Conservation (phyloP, 2,113 vertebrate genomes). For the Willisornis vidua region DNA sequence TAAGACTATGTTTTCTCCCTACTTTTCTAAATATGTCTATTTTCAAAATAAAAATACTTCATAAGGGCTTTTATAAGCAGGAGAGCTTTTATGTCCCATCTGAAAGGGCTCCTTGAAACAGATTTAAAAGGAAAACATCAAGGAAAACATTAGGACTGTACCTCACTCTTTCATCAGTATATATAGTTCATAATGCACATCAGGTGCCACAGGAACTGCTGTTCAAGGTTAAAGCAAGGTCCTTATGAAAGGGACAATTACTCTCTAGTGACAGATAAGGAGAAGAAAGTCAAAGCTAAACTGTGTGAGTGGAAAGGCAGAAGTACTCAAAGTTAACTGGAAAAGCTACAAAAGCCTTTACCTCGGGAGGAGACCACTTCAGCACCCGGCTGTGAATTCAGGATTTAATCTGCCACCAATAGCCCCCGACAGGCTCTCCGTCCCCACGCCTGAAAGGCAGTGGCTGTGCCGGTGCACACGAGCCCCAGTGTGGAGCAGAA, state of each 20-base stretch:
- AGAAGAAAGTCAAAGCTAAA: constrained; percentile 57
- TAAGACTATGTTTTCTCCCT: neutral
- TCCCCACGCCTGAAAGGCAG: neutral
- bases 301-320: neutral
- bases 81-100: neutral
- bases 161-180: constrained; percentile 50
- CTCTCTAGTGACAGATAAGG: constrained; percentile 36
- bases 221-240: constrained; percentile 63
- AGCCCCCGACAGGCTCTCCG: neutral
- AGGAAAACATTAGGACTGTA: constrained; percentile 28
- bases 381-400: neutral
- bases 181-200: constrained; percentile 32
- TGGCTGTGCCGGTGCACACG: accelerated
- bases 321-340: constrained; percentile 37
- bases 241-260: constrained; percentile 57
- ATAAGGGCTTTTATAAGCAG: neutral
- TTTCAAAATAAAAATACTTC: constrained; percentile 17
- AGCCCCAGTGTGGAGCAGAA: neutral
- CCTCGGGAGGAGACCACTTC: neutral
- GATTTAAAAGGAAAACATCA: constrained; percentile 29
- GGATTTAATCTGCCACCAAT: neutral
- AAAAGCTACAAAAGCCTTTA: constrained; percentile 33
- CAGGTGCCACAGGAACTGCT: constrained; percentile 38
- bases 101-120: constrained; percentile 48
- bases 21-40: neutral